Base-by-base conservation (phyloP, 2,888 invertebrate species). In the Tryphoninae sp. region DNA sequence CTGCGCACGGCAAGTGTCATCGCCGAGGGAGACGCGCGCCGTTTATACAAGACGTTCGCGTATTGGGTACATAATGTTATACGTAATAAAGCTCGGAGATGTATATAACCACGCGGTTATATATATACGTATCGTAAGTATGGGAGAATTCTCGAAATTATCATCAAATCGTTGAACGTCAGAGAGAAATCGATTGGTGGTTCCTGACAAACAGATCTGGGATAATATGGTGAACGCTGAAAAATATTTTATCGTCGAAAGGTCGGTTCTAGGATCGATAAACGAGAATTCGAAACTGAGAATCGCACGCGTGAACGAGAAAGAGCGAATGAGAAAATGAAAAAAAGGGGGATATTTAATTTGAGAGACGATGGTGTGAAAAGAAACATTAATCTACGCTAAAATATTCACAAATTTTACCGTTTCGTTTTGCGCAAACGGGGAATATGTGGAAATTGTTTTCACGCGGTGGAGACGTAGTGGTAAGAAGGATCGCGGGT, bases 131-230 rank as follows among this genome's bases (percentile, higher is more conserved):
- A 22, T 71, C 61, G 67, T 22, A 19, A 19, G 19, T 19, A 9
- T 2, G 1, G 45, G 61, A 68, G 58, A 81, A 81, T 80, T 76
- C 55, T 68, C 40, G 72, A 51, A 68, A 77, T 49, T 61, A 73
- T 45, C 53, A 62, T 73, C 59, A 26, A 59, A 69, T 23, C 55
- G 64, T 33, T 33, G 49, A 33, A 23, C 11, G 40, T 22, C 23
- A 67, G 72, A 55, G 64, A 59, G 64, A 71, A 77, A 77, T 79
- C 68, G 73, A 73, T 65, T 72, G 73, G 73, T 82, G 73, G 80
- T 77, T 82, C 77, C 80, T 82, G 82, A 77, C 77, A 80, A 82
- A 82, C 68, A 82, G 55, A 33, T 61, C 22, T 33, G 71, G 65
- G 65, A 40, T 16, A n/a, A 58, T 42, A 58, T 42, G 62, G 62